These are phyloP conservation scores for Ammodytes dubius DNA, from an alignment of 2,113 vertebrate species.

Conservation along the genomic window DNA sequence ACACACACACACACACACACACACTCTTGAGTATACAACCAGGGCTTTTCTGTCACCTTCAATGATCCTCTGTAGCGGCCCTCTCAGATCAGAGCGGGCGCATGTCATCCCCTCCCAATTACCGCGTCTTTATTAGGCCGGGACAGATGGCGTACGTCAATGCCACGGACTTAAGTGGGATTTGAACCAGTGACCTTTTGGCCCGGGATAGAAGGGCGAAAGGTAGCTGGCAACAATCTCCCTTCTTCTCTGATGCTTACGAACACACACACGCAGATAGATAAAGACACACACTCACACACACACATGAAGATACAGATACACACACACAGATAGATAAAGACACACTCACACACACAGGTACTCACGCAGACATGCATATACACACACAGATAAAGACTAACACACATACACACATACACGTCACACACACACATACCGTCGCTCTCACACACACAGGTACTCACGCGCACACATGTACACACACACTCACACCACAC, in stretches of 20 bases:
- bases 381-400: too few species aligned
- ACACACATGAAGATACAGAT: too few species aligned
- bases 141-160: constrained; percentile 80
- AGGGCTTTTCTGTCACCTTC: constrained; percentile 65
- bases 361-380: too few species aligned
- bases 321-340: too few species aligned
- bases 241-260: constrained; percentile 60
- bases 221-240: constrained; percentile 59
- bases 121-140: constrained; percentile 76
- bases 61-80: constrained; percentile 63
- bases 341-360: too few species aligned
- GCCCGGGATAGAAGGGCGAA: constrained; percentile 40
- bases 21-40: constrained; percentile 2
- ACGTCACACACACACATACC: too few species aligned
- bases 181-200: constrained; percentile 79
- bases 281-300: too few species aligned
- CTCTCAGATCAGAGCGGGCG: constrained; percentile 64
- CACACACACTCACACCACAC: too few species aligned
- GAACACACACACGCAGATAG: too few species aligned
- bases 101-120: constrained; percentile 83
- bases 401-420: too few species aligned
- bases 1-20: neutral
- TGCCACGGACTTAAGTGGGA: constrained; percentile 74
- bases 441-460: too few species aligned
- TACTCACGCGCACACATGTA: too few species aligned